Evolutionary conservation across 2,888 invertebrate species (phyloP), one percentile per base, ranked within the genome.

Genomic region (Acleris literana): DNA sequence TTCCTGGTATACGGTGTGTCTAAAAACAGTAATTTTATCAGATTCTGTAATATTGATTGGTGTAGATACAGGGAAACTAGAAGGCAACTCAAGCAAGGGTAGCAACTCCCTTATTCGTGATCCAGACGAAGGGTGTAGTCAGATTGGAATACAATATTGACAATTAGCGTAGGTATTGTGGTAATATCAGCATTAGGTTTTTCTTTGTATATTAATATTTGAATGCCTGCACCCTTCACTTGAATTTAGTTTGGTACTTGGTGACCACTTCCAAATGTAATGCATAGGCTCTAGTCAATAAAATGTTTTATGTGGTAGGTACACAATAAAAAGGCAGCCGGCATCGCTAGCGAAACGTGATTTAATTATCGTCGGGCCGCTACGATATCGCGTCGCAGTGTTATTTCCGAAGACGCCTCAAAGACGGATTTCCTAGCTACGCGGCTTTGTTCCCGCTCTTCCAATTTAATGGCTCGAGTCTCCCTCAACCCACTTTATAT

Each of bases 391-490:
- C 54, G 58, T 55, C 44, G 59, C 39, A 20, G 44, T 65, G 63
- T 65, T 72, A 68, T 69, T 70, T 60, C 70, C 63, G 66, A 56
- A 64, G 68, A 69, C 59, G 65, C 64, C 53, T 55, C 69, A 69
- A 72, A 72, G 69, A 63, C 67, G 72, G 71, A 72, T 76, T 74
- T 75, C 20, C 71, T 63, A 68, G 65, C 61, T 53, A 51, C 61
- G 56, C 46, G 56, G 68, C 72, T 71, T 75, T 73, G 71, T 75
- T 71, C 72, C 69, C 71, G 69, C 70, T 70, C 69, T 74, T 73
- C 70, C 76, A 76, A 78, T 81, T 79, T 77, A 76, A 78, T 78
- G 73, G 73, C 65, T 70, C 70, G 73, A 70, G 73, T 76, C 72
- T 63, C 69, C 70, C 70, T 72, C 69, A 69, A 72, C 63, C 74